Base-by-base conservation (phyloP, 2,113 vertebrate species). In the Apodemus speciosus region DNA sequence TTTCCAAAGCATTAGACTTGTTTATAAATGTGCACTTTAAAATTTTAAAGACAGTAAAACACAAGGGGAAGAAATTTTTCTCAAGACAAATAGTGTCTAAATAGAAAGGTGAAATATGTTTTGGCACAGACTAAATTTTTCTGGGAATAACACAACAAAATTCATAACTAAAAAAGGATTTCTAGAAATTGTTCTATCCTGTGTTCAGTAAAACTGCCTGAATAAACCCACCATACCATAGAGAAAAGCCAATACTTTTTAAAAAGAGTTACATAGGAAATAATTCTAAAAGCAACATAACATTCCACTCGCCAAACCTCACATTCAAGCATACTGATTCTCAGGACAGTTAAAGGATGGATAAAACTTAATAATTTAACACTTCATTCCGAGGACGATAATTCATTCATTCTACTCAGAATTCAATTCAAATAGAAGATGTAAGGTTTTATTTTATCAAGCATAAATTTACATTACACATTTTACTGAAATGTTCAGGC, bases 301-400 rank as follows among this genome's bases (percentile, higher is more conserved):
- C 30, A 90, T 86, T 92, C 14, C 49, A 75, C 35, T 20, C 66
- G 43, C 9, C 68, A 58, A 81, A 30, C 9, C 38, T 53, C 69
- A 88, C 20, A 30, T 40, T 30, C 27, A 84, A 89, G 83, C 64
- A 62, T 4, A 18, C 16, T 86, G 60, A 85, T 95, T 90, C 68
- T 69, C 53, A 88, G 49, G 23, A 69, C n/a, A 86, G 49, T 94
- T 85, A 88, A 72, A 94, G 90, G 53, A 93, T 75, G 46, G 35
- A 85, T 75, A 20, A 95, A 95, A 95, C 80, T 87, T 93, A 95
- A 91, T 94, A 94, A 96, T 91, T 93, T 66, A 95, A 35, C 89
- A 93, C 75, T 93, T 95, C 92, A 79, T 64, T 85, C 8, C 71
- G 80, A 71, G 60, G 51, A 89, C 40, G 80, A 40, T 14, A 92